Evolutionary conservation across 2,888 invertebrate species (phyloP).

Genomic region (Invenusta paracnida): DNA sequence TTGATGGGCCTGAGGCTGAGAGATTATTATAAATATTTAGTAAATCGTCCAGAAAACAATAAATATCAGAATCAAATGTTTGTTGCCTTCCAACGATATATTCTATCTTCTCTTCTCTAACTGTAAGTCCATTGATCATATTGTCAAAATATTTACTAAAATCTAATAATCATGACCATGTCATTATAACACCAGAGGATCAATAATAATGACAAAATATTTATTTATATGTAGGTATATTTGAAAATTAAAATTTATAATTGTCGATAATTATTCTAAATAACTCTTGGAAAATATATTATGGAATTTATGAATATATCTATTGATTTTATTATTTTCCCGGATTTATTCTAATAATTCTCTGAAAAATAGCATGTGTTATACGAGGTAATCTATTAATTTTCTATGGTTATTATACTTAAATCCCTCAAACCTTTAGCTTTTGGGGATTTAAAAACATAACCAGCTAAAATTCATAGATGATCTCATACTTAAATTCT

Average conservation of each 20-base stretch:
- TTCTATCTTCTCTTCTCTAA: background rate
- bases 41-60: background rate
- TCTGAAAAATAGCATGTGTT: slow-evolving; percentile 4
- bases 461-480: slow-evolving; percentile 7
- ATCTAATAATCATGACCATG: background rate
- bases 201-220: no score
- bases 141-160: background rate
- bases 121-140: background rate
- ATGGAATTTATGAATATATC: slow-evolving; percentile 1
- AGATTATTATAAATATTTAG: background rate
- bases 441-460: no score
- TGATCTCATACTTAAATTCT: background rate
- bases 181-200: background rate
- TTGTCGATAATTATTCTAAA: background rate
- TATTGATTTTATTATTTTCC: slow-evolving; percentile 27
- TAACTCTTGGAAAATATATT: background rate
- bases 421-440: background rate
- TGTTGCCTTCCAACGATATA: background rate
- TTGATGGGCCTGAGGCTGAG: background rate
- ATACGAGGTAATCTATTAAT: slow-evolving; percentile 14
- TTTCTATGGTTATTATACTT: background rate
- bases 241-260: background rate
- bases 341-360: slow-evolving; percentile 10
- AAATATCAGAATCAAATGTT: background rate
- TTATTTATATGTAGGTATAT: no score